Evolutionary conservation across 2,113 vertebrate genomes (phyloP).

Genomic region (Mastomys coucha): DNA sequence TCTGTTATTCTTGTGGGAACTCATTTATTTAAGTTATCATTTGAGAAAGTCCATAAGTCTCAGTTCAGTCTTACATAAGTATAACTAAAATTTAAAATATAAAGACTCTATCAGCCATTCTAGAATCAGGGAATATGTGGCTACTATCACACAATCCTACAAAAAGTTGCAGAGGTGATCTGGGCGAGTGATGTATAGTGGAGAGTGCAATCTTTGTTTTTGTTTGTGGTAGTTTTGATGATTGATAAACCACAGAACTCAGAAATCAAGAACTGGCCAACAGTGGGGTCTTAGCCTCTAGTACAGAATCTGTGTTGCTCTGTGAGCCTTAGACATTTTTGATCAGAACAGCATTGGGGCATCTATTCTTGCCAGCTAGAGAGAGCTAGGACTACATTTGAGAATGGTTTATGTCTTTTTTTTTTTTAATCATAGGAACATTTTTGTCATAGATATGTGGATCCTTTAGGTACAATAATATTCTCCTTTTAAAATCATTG

Average conservation of each 20-base stretch:
- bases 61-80: neutral
- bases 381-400: neutral
- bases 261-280: neutral
- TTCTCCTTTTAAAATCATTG: neutral
- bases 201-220: neutral
- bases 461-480: neutral
- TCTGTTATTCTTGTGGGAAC: neutral
- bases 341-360: neutral
- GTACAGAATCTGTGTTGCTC: neutral
- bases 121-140: neutral
- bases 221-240: constrained; percentile 28
- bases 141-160: neutral
- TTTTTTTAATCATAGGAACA: neutral
- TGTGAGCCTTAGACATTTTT: neutral
- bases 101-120: neutral
- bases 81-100: constrained; percentile 31
- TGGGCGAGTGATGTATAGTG: neutral
- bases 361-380: neutral
- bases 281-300: neutral
- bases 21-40: neutral
- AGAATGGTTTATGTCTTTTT: constrained; percentile 9
- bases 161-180: neutral
- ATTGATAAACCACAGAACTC: neutral
- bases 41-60: neutral
- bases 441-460: neutral